Evolutionary conservation across 1,140 invertebrate species (phyloP), one percentile per base, ranked within the genome.

Genomic region (Hetaerina americana): DNA sequence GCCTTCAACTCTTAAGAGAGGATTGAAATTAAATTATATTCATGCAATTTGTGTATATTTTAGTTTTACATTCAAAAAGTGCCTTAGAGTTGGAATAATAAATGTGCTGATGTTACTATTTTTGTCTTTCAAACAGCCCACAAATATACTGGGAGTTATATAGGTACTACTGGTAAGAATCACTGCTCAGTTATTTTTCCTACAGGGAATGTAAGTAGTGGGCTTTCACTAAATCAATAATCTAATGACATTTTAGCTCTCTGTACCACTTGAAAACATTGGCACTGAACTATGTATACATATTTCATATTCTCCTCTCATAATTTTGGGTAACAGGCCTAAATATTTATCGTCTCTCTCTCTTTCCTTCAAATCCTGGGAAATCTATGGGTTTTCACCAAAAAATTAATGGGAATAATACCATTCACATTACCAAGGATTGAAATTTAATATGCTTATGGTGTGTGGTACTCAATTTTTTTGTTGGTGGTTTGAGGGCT

Each of bases 161-260:
- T 74, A 72, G 71, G 73, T 74, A 74, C 73, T 74, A 74, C 73
- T 74, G 73, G 73, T 74, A 74, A 74, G 73, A 73, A 57, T 27
- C 26, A 69, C 68, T 18, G 28, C 68, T 28, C 28, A 69, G 68
- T 69, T n/a, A 69, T 27, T 69, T 27, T 27, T 69, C 28, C 28
- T 57, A 57, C 40, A 10, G 40, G 40, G 40, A 57, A 57, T 27
- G 68, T 69, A 27, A 27, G 68, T 69, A 69, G 68, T 69, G 68
- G 68, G 68, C 68, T 69, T 69, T 26, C 26, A 69, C 40, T 57
- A 10, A 57, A 57, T 57, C 40, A 57, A 12, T 57, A 57, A 12
- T 57, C 40, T 57, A 57, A 57, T 57, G 22, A 5, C 40, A 18
- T 12, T 57, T 18, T 57, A 3, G 10, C 40, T 57, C 40, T 57